Evolutionary conservation across 2,888 invertebrate genomes (phyloP), one percentile per base, ranked within the genome.

Genomic region (Yponomeuta evonymella): DNA sequence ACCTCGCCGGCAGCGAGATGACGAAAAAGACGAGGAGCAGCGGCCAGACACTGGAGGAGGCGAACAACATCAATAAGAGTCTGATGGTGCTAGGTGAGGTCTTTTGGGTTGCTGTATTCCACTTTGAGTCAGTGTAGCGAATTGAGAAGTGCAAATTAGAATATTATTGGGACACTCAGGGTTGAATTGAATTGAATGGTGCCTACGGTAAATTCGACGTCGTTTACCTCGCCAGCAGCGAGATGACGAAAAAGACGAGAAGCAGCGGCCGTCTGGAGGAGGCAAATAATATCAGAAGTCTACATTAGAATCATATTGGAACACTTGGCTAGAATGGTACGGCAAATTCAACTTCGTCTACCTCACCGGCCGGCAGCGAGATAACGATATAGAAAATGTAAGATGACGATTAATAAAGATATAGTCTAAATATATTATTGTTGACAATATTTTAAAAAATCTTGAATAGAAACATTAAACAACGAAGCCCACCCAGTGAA

Each of bases 331-430:
- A 51, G 33, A 33, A 33, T 33, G 33, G 33, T 33, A 97, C 79
- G 98, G 98, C 43, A 98, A 98, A 90, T 95, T 98, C 71, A 98
- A 98, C 90, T 98, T 98, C 84, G 98, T 98, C 9, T 98, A 98
- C 87, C 91, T 98, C 73, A 98, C 98, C 0, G 98, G 98, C 98
- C 0, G 98, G 98, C n/a, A 98, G 98, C 80, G 98, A 98, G 89
- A 97, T 98, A 95, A 98, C 98, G 4, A 98, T 97, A 83, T 96
- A 96, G 84, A 98, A 23, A 23, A 23, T 23, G 23, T 23, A 23
- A 23, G 1, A 23, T 23, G 23, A 23, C 23, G 23, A 23, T 23
- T 23, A 23, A 23, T 23, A 23, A 23, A 23, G 0, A 23, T 23
- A 23, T 23, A 23, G 23, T 23, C 23, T 1, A 23, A 23, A 23